Evolutionary conservation across 2,797 vertebrate genomes (phyloP).

Genomic region (Lerista edwardsae): DNA sequence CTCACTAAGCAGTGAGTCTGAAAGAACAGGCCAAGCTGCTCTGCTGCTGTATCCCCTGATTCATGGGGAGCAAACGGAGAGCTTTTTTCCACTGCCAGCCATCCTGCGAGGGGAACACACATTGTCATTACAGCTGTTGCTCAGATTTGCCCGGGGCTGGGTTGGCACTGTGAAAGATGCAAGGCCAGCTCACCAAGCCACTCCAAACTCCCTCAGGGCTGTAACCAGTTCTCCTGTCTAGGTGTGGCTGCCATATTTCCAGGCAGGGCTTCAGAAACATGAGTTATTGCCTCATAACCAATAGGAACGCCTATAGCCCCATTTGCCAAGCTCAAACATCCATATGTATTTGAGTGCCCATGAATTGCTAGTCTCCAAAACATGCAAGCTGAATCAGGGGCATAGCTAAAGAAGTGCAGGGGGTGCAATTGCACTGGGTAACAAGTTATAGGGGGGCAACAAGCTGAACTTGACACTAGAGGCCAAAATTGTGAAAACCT

Average conservation of each 20-base stretch:
- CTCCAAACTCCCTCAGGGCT: neutral
- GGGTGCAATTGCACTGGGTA: too few species aligned
- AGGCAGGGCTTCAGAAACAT: neutral
- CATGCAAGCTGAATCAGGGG: neutral
- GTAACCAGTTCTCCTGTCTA: neutral
- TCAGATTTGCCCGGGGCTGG: neutral
- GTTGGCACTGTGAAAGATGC: neutral
- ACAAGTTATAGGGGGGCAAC: too few species aligned
- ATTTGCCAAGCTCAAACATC: neutral
- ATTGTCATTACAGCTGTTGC: neutral
- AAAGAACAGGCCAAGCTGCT: neutral
- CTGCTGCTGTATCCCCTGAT: neutral
- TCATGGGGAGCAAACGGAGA: neutral
- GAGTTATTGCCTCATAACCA: neutral
- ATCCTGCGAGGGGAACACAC: neutral
- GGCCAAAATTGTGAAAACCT: too few species aligned
- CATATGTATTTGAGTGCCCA: neutral
- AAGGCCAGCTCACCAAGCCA: neutral
- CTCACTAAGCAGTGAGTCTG: too few species aligned
- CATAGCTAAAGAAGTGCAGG: too few species aligned
- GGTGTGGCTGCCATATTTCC: too few species aligned
- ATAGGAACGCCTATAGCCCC: neutral
- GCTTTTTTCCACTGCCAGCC: neutral
- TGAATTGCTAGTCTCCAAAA: neutral
- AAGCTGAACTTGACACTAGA: too few species aligned